Percentiles rank a stretch among this genome's conserved stretches.
These are phyloP conservation scores for Orycteropus afer DNA, from an alignment of 2,113 vertebrate genomes.

Conservation along the genomic window DNA sequence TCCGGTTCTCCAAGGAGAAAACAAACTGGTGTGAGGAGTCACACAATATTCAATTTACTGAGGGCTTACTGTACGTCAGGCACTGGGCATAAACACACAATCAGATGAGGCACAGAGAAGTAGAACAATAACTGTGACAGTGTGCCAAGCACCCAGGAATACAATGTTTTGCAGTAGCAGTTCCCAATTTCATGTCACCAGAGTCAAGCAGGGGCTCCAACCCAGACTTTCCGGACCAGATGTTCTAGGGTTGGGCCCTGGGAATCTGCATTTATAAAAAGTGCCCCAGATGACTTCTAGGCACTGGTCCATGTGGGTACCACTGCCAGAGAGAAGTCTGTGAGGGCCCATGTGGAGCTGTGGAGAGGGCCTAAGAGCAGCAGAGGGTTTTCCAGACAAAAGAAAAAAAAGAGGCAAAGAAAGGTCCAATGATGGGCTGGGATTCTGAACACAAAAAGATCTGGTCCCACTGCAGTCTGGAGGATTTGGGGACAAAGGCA, in stretches of 20 bases:
- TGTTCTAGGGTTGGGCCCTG: neutral
- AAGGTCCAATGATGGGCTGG: neutral
- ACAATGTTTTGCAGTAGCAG: accelerated
- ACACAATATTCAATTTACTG: neutral
- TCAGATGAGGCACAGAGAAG: neutral
- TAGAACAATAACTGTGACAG: neutral
- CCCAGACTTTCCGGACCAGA: neutral
- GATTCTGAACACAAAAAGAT: neutral
- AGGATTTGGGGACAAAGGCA: neutral
- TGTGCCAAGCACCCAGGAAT: neutral
- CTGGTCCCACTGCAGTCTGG: neutral
- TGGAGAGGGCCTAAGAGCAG: neutral
- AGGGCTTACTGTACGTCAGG: neutral
- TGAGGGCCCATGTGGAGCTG: neutral
- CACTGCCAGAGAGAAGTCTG: neutral
- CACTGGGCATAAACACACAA: neutral
- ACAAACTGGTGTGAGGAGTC: neutral
- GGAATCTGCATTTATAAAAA: neutral
- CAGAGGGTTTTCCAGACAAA: neutral
- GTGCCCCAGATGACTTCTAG: neutral
- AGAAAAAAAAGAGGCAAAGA: neutral
- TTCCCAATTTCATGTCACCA: neutral
- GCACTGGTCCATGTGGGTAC: neutral
- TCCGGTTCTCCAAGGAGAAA: neutral
- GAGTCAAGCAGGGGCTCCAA: neutral